phyloP scores from a whole-genome alignment of 2,797 vertebrate species.

The Peromyscus eremicus region DNA sequence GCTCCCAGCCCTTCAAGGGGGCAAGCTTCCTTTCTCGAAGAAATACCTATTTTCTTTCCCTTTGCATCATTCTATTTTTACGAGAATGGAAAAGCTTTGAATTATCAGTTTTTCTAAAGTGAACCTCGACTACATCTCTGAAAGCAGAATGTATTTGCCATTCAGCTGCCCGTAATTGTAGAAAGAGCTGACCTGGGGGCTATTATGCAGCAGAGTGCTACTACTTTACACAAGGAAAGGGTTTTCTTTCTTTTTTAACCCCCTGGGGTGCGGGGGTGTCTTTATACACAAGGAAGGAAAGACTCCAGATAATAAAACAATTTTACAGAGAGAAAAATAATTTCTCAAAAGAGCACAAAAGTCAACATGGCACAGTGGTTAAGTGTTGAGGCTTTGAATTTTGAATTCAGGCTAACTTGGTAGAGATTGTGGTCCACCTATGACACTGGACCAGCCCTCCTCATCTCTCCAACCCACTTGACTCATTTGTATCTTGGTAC shows the following conservation, averaged over 20 bases:
- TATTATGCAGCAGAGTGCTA: constrained; percentile 32
- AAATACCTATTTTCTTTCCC: constrained; percentile 69
- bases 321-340: constrained; percentile 60
- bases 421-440: not conserved
- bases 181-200: constrained; percentile 59
- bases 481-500: not conserved
- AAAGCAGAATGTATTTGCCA: constrained; percentile 70
- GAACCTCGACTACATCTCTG: constrained; percentile 59
- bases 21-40: constrained; percentile 71
- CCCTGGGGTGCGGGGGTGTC: not conserved
- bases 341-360: not conserved
- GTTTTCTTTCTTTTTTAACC: not conserved
- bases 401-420: not conserved
- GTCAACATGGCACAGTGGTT: constrained; percentile 29
- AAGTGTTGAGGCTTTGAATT: not conserved
- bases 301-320: constrained; percentile 58
- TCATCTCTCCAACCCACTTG: not conserved
- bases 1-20: constrained; percentile 74
- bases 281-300: constrained; percentile 40
- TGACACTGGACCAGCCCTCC: not conserved
- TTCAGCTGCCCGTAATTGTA: constrained; percentile 28
- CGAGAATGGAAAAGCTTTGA: constrained; percentile 70
- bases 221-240: constrained; percentile 48
- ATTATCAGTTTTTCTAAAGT: constrained; percentile 77
- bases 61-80: constrained; percentile 73